A percentile compares a stretch with the other conserved stretches of the same genome.
Evolutionary conservation across 2,113 vertebrate species (phyloP).

Genomic region (Colistium nudipinnis): DNA sequence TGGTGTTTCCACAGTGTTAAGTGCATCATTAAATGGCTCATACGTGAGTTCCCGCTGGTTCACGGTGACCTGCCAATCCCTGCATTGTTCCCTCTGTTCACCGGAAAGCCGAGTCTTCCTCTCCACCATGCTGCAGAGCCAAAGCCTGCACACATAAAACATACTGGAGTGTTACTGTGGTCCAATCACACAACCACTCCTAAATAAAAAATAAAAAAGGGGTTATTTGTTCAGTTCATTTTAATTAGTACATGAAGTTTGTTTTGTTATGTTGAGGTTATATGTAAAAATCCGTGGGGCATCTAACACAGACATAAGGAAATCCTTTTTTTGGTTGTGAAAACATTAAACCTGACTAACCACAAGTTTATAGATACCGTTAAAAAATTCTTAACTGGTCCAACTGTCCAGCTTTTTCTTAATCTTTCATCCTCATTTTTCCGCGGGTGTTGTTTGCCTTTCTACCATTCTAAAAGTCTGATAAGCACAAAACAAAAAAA

Average conservation of each 20-base stretch:
- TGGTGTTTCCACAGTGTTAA: conserved; percentile 6
- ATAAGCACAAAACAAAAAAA: too few relatives aligned
- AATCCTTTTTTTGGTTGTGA: too few relatives aligned
- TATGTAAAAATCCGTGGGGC: too few relatives aligned
- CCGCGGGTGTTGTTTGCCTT: background rate
- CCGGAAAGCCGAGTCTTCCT: conserved; percentile 23
- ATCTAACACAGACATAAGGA: too few relatives aligned
- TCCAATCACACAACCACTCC: background rate
- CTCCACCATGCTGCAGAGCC: background rate
- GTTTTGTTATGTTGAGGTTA: too few relatives aligned
- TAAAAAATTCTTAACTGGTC: too few relatives aligned
- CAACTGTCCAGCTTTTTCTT: background rate
- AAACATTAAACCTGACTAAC: too few relatives aligned
- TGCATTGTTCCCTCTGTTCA: conserved; percentile 40
- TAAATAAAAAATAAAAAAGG: background rate
- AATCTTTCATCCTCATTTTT: background rate
- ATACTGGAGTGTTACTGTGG: background rate
- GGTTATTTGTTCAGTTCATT: background rate
- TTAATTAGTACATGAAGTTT: too few relatives aligned
- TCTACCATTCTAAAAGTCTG: too few relatives aligned
- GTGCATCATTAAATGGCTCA: conserved; percentile 16
- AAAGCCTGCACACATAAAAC: background rate
- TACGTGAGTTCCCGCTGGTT: conserved; percentile 19
- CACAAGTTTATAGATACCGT: too few relatives aligned
- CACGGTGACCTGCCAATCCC: conserved; percentile 12